Conservation (phyloP, 2,797 vertebrate genomes). For the Sebastes nivosus region DNA sequence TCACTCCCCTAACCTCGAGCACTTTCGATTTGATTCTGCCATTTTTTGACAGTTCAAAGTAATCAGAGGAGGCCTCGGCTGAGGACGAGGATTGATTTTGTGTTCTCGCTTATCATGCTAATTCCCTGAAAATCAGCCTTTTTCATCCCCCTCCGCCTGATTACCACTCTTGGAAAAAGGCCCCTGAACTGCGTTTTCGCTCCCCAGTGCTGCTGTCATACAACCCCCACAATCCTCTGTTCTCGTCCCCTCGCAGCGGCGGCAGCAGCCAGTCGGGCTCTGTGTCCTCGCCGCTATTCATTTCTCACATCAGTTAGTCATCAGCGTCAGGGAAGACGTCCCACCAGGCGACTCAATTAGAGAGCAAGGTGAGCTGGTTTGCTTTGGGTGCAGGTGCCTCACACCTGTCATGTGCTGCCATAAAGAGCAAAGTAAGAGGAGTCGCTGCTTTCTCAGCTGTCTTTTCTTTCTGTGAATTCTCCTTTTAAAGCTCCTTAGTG, state of each 20-base stretch:
- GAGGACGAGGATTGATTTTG: conserved; percentile 99
- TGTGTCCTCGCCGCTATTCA: background rate
- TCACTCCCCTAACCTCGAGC: conserved; percentile 99
- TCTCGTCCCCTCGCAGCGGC: conserved; percentile 29
- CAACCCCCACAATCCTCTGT: conserved; percentile 61
- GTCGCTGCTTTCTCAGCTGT: accelerated
- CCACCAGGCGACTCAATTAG: background rate
- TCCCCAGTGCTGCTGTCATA: conserved; percentile 56
- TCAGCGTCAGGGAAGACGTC: background rate
- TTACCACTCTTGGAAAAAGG: conserved; percentile 97
- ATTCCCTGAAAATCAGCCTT: conserved; percentile 99
- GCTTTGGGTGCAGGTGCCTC: background rate
- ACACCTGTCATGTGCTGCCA: background rate
- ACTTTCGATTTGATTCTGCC: conserved; percentile 99
- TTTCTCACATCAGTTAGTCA: conserved; percentile 16
- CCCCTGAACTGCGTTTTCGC: conserved; percentile 87
- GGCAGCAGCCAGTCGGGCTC: conserved; percentile 7
- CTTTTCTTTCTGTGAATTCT: too few relatives aligned
- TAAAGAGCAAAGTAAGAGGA: background rate
- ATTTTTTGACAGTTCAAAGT: conserved; percentile 99
- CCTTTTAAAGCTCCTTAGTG: background rate
- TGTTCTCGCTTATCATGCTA: conserved; percentile 99
- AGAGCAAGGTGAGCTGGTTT: conserved; percentile 1
- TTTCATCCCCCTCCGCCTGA: conserved; percentile 97
- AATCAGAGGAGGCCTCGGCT: conserved; percentile 97